Base-by-base conservation (phyloP, 2,888 invertebrate species). In the Carcina quercana region DNA sequence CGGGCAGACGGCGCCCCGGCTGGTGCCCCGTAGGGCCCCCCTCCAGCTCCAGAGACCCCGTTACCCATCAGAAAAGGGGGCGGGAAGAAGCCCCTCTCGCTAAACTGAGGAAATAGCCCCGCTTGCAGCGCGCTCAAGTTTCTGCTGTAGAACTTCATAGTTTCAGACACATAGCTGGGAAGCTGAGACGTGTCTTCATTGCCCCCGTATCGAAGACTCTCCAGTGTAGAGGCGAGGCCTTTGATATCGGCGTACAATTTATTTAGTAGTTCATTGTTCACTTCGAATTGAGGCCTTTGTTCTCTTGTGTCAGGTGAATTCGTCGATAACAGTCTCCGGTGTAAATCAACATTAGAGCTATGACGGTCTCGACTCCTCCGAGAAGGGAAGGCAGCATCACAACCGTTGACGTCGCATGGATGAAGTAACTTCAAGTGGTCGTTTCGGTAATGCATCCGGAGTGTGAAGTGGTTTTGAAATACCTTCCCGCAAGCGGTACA, bases 361-460 rank as follows among this genome's bases (percentile, higher is more conserved):
- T 84, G 88, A 61, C 85, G 74, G 63, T 78, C 88, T 61, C 83
- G 85, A 78, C 85, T 87, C 69, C 83, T 85, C 62, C 95, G 94
- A 17, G 95, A 95, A 19, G 95, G 95, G 69, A 96, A 96, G 5
- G 94, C 92, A 4, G 95, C 95, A 66, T 94, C 94, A 72, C 95
- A 96, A 1, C 96, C 96, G 56, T 91, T 94, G 19, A 96, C 93
- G 50, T 92, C 94, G 75, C 96, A 96, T 31, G 91, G 91, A 64
- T 95, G 95, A 88, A 94, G 91, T 57, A 95, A 76, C 68, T 95
- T 95, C 47, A 95, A 87, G 71, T 96, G 96, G 30, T 95, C 95
- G 72, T 92, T 95, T 76, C 95, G 93, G 74, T 93, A 96, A 72
- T 96, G 96, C 46, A 94, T 93, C 59, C 95, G 95, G 50, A 95